A percentile compares a stretch with the other conserved stretches of the same genome.
These are phyloP conservation scores for Paratilapia polleni DNA, from an alignment of 2,113 vertebrate genomes.

Conservation along the genomic window DNA sequence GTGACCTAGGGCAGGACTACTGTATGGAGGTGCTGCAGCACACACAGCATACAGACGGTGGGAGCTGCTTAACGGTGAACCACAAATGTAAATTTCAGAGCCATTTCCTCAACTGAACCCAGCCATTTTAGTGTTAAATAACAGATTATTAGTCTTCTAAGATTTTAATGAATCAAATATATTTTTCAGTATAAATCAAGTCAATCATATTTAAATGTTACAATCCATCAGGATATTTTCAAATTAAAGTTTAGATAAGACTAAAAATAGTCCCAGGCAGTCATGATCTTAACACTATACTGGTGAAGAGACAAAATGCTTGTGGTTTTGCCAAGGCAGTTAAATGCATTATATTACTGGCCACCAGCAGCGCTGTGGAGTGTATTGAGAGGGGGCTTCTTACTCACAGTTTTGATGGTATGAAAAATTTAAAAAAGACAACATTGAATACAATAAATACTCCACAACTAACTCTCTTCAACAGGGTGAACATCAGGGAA, in stretches of 20 bases:
- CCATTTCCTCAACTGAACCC: slow-evolving; percentile 1
- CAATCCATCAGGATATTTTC: background rate
- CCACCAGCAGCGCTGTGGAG: background rate
- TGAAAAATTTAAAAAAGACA: too few relatives aligned
- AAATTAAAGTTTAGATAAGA: background rate
- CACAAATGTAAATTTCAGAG: background rate
- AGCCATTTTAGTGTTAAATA: background rate
- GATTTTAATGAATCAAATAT: background rate
- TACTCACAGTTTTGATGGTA: too few relatives aligned
- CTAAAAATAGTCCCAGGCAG: background rate
- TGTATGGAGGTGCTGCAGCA: slow-evolving; percentile 30
- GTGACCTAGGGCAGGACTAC: slow-evolving; percentile 74
- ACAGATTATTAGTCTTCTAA: background rate
- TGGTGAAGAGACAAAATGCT: background rate
- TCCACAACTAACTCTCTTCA: background rate
- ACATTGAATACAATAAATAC: background rate
- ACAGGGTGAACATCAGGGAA: background rate
- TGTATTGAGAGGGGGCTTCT: too few relatives aligned
- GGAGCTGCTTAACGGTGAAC: slow-evolving; percentile 39
- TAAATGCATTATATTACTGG: background rate
- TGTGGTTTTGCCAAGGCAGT: background rate
- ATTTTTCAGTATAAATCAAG: background rate
- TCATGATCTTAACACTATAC: background rate
- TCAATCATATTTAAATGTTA: background rate
- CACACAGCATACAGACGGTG: slow-evolving; percentile 7